A percentile compares a stretch with the other conserved stretches of the same genome.
Evolutionary conservation across 2,797 vertebrate species (phyloP).

Genomic region (Myotis planiceps): DNA sequence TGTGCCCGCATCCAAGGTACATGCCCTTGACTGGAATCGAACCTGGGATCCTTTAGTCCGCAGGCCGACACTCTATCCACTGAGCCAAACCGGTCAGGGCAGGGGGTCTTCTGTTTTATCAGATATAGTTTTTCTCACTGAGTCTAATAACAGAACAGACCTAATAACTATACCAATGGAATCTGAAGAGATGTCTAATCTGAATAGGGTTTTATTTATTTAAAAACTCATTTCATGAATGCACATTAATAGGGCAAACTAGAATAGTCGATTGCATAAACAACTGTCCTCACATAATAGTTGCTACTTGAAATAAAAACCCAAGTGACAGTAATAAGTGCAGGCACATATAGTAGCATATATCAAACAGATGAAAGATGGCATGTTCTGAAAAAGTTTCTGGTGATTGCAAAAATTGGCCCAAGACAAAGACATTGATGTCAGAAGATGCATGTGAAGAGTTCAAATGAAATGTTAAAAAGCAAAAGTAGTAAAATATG

Average conservation of each 20-base stretch:
- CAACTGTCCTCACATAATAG: background rate
- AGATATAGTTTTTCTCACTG: background rate
- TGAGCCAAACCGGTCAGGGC: too few relatives aligned
- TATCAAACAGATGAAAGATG: background rate
- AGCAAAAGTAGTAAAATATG: constrained; percentile 12
- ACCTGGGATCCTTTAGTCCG: too few relatives aligned
- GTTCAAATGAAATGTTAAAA: constrained; percentile 46
- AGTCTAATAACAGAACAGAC: background rate
- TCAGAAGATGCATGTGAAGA: background rate
- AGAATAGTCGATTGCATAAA: background rate
- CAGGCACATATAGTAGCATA: background rate
- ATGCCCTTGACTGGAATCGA: too few relatives aligned
- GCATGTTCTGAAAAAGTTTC: constrained; percentile 1
- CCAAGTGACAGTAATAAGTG: constrained; percentile 1
- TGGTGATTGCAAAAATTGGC: constrained; percentile 2
- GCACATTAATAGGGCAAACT: constrained; percentile 28
- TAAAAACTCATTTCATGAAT: constrained; percentile 28
- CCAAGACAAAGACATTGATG: background rate
- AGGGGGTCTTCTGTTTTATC: too few relatives aligned
- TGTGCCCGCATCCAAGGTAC: too few relatives aligned
- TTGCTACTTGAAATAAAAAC: constrained; percentile 36
- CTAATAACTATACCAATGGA: background rate
- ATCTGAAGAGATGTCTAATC: background rate
- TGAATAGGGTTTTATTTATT: constrained; percentile 57
- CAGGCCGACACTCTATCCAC: too few relatives aligned